Base-by-base conservation (phyloP, 2,797 vertebrate genomes). In the Anniella stebbinsi region DNA sequence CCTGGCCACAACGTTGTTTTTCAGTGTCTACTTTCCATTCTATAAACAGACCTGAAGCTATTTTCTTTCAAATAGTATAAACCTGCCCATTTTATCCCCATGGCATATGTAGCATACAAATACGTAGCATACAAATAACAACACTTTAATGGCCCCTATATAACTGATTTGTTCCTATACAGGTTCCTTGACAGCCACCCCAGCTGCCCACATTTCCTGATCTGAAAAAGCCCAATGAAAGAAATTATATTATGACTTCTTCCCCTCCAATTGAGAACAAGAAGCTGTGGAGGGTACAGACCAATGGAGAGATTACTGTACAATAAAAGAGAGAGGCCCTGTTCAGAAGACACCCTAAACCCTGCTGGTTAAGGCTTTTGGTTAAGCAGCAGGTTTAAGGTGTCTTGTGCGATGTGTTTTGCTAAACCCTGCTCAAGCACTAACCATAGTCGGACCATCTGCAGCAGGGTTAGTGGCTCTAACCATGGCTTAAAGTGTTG, bases 81-180 rank as follows among this genome's bases (percentile, higher is more conserved):
- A 86, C 33, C 25, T 86, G 30, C 30, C 54, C 28, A 66, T 63
- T 23, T 36, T 54, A 25, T 89, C 13, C 88, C 54, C 21, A 33
- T 57, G n/a, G n/a, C 28, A 33, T 66, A 86, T 11, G 51, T 83
- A 75, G 63, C 23, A 83, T 73, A 73, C 17, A 75, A 63, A 66
- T 38, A n/a, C n/a, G 51, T 83, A 75, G 63, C 23, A 83, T 73
- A 73, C 17, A 75, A 63, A 66, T 38, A 66, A 66, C 28, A 84
- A 45, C 41, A 89, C 70, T n/a, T 67, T n/a, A 63, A 38, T 67
- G 81, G 33, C 18, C 30, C 41, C 30, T 88, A 15, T 48, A 36
- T 76, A 83, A 38, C 80, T 88, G 80, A 36, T 48, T 83, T 88
- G 41, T 83, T 83, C 12, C 21, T 88, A 5, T 88, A 45, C 13